Percentiles rank a stretch among this genome's conserved stretches.
phyloP scores from a whole-genome alignment of 2,888 invertebrate genomes.

The Sipha maydis region DNA sequence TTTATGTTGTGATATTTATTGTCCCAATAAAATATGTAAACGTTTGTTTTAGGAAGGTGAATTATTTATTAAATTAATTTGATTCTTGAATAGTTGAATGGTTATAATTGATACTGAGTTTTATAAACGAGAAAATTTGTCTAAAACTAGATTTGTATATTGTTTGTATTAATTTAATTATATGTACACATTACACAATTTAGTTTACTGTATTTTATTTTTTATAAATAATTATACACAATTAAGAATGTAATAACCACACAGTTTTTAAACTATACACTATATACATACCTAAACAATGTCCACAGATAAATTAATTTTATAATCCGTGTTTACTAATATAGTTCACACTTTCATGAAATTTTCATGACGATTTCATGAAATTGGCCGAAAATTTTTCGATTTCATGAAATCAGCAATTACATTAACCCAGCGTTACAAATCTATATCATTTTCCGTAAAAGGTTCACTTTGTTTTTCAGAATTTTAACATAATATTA shows the following conservation, averaged over 20 bases:
- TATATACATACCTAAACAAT: no score
- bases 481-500: neutral
- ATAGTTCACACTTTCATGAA: neutral
- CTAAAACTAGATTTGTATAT: neutral
- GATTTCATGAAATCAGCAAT: no score
- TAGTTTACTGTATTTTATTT: neutral
- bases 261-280: neutral
- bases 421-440: no score
- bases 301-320: no score
- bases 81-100: constrained; percentile 17
- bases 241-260: no score
- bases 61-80: constrained; percentile 11
- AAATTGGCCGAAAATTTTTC: no score
- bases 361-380: no score
- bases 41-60: neutral
- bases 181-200: neutral
- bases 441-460: no score
- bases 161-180: neutral
- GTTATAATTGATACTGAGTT: neutral
- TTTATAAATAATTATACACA: no score
- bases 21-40: neutral
- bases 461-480: neutral
- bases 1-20: constrained; percentile 1
- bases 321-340: neutral
- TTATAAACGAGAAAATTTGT: neutral